phyloP scores from a whole-genome alignment of 2,797 vertebrate species.

The Sebastes cheni region DNA sequence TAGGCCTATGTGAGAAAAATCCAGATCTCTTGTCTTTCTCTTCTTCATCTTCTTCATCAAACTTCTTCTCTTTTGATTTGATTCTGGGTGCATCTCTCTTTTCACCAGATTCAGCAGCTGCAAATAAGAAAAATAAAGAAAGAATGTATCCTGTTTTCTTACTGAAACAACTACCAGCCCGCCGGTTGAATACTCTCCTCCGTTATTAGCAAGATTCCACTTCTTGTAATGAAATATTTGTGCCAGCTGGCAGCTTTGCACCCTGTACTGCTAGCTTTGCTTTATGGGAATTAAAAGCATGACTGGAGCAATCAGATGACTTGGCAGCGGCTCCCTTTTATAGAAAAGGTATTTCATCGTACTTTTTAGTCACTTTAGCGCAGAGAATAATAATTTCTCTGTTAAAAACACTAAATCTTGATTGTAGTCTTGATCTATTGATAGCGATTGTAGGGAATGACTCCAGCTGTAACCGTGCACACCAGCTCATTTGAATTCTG shows the following conservation, averaged over 20 bases:
- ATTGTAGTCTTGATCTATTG: neutral
- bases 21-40: constrained; percentile 52
- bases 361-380: neutral
- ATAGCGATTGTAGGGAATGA: neutral
- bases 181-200: neutral
- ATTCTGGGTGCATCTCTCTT: constrained; percentile 46
- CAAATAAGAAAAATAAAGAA: constrained; percentile 7
- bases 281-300: constrained; percentile 52
- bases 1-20: constrained; percentile 10
- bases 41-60: constrained; percentile 50
- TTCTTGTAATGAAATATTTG: constrained; percentile 57
- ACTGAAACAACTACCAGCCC: neutral
- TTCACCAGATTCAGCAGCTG: constrained; percentile 53
- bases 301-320: constrained; percentile 34
- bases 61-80: constrained; percentile 64
- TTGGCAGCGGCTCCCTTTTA: constrained; percentile 37
- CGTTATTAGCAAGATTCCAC: constrained; percentile 62
- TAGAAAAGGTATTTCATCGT: constrained; percentile 24
- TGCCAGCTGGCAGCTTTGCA: constrained; percentile 69
- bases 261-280: constrained; percentile 24
- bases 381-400: neutral
- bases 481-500: constrained; percentile 48
- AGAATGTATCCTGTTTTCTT: neutral
- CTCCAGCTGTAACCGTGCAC: neutral
- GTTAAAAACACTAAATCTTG: neutral